Conservation (phyloP, 2,797 vertebrate species). For the Aratinga solstitialis region DNA sequence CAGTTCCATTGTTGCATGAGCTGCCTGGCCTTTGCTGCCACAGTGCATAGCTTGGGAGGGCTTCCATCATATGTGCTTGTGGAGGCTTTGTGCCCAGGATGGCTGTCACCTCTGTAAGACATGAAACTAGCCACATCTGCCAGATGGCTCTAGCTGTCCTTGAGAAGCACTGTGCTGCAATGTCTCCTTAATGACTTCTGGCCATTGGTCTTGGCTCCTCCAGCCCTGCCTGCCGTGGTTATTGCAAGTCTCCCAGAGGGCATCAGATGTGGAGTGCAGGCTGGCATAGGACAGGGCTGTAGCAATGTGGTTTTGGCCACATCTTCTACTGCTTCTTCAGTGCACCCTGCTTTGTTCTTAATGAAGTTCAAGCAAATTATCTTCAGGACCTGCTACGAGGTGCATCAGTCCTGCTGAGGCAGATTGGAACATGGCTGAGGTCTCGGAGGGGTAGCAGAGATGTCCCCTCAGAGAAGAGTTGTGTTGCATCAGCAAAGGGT, state of each 20-base stretch:
- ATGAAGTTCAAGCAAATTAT: neutral
- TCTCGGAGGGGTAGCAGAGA: neutral
- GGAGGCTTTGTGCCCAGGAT: neutral
- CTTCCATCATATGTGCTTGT: accelerated
- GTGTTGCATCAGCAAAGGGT: neutral
- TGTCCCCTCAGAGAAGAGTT: neutral
- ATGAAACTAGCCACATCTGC: neutral
- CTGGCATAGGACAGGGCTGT: neutral
- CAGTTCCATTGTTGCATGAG: neutral
- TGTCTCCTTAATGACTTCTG: neutral
- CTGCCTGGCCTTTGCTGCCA: neutral
- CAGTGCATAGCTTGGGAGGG: neutral
- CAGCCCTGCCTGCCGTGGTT: neutral
- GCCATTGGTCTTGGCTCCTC: neutral
- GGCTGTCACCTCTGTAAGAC: neutral
- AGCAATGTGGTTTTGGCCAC: neutral
- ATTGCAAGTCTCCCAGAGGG: neutral
- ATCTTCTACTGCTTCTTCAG: neutral
- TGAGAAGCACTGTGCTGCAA: neutral
- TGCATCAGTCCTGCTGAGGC: neutral
- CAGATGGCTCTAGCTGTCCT: neutral
- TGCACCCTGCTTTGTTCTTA: neutral
- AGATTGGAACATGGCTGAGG: neutral
- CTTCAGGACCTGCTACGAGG: neutral
- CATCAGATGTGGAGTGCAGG: neutral